These are phyloP conservation scores for Caenorhabditis inopinata DNA, from an alignment of 1,140 invertebrate genomes.

Conservation along the genomic window DNA sequence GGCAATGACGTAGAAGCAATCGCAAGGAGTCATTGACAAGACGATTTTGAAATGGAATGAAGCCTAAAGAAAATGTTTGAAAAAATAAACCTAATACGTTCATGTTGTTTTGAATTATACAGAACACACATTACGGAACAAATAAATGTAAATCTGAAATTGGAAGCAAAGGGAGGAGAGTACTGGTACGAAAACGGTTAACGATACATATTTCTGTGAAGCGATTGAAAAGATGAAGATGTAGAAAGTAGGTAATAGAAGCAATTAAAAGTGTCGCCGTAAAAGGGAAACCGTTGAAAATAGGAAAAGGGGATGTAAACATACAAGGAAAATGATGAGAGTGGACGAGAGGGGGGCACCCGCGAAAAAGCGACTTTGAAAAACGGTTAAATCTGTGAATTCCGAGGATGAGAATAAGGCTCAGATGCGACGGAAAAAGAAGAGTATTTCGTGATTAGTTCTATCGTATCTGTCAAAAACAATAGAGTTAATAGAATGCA, in stretches of 20 bases:
- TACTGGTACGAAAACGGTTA: not conserved
- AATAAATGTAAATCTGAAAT: not conserved
- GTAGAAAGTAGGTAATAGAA: not conserved
- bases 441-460: not conserved
- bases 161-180: not conserved
- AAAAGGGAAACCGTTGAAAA: constrained; percentile 15
- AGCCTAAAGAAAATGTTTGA: not conserved
- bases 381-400: not conserved
- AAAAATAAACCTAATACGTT: not conserved
- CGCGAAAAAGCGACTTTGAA: constrained; percentile 7
- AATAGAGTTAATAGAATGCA: not conserved
- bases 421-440: not conserved
- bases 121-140: not conserved
- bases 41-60: not conserved
- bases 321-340: not conserved
- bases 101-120: constrained; percentile 13
- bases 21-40: constrained; percentile 6
- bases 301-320: not conserved
- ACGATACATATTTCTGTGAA: constrained; percentile 4
- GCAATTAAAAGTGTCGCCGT: not conserved
- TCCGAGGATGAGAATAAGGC: not conserved
- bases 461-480: not conserved
- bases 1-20: not conserved
- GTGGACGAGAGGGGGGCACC: not conserved
- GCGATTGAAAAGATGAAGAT: constrained; percentile 8